Evolutionary conservation across 1,140 invertebrate species (phyloP).

Genomic region (Apis florea): DNA sequence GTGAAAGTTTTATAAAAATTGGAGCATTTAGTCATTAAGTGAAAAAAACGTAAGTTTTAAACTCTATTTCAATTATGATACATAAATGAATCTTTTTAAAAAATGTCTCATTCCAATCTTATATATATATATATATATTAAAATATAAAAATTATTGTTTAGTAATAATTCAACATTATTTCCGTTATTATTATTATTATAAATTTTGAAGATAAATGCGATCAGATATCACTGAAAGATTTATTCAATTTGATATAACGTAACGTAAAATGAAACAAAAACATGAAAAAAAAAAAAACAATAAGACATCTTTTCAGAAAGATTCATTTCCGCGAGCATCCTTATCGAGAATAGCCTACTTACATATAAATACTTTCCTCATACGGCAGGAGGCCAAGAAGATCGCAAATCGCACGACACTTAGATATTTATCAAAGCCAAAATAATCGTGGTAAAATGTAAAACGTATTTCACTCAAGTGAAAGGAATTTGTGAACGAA

Average conservation of each 20-base stretch:
- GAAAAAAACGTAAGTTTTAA: background rate
- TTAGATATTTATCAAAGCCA: background rate
- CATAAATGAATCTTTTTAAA: too few relatives aligned
- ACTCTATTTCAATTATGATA: background rate
- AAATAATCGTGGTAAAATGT: background rate
- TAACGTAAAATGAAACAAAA: too few relatives aligned
- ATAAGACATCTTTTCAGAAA: background rate
- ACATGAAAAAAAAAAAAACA: too few relatives aligned
- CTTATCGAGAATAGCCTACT: background rate
- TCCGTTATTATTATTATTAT: too few relatives aligned
- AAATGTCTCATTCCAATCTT: too few relatives aligned
- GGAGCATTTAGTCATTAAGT: background rate
- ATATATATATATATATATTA: too few relatives aligned
- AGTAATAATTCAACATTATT: too few relatives aligned
- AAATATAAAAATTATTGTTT: too few relatives aligned
- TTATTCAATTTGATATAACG: too few relatives aligned
- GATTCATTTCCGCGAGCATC: background rate
- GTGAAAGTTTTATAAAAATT: constrained; percentile 9
- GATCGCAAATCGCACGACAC: background rate
- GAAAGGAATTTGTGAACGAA: background rate
- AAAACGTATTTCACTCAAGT: background rate
- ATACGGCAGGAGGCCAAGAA: background rate
- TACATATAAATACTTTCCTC: background rate
- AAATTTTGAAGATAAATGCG: too few relatives aligned
- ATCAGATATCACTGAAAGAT: too few relatives aligned